Evolutionary conservation across 2,113 vertebrate genomes (phyloP), one percentile per base, ranked within the genome.

Genomic region (Rutilus rutilus): DNA sequence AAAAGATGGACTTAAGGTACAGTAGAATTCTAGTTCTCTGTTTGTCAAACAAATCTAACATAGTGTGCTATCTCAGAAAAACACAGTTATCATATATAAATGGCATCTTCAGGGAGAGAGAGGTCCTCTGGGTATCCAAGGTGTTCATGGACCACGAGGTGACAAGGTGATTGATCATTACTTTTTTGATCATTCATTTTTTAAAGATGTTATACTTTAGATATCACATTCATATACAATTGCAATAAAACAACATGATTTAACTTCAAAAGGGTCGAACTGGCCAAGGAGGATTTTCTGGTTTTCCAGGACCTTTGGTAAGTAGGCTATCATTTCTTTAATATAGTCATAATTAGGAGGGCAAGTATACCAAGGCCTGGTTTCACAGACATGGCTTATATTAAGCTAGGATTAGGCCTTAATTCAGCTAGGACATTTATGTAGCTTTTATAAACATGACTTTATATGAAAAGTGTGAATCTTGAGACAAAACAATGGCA

Each of bases 1-100:
- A 65, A 87, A 85, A 65, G 93, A 95, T 52, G 95, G 95, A 17
- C 71, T 27, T 1, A 96, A 94, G 93, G 95, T 95, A 30, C 57
- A 71, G 67, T 6, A n/a, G 15, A 52, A 8, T 7, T 36, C 7
- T 69, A 69, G 17, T 67, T 71, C 67, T 39, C 67, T 5, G 23
- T 39, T 71, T 42, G 4, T 71, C 10, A 71, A 42, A 71, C 2
- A 4, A 39, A 42, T 71, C 36, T 71, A 42, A 71, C 6, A 11
- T 21, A 39, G 36, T 71, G 36, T 42, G 10, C 1, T 71, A 42
- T n/a, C 23, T 0, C 67, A 71, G 39, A 42, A 71, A 81, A 50
- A 17, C 6, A 71, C 21, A 3, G 25, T 74, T 60, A 21, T 45
- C 59, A 27, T n/a, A 23, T 33, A 33, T 45, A 30, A 76, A 69